Evolutionary conservation across 2,797 vertebrate species (phyloP), one percentile per base, ranked within the genome.

Genomic region (Oreochromis mossambicus): DNA sequence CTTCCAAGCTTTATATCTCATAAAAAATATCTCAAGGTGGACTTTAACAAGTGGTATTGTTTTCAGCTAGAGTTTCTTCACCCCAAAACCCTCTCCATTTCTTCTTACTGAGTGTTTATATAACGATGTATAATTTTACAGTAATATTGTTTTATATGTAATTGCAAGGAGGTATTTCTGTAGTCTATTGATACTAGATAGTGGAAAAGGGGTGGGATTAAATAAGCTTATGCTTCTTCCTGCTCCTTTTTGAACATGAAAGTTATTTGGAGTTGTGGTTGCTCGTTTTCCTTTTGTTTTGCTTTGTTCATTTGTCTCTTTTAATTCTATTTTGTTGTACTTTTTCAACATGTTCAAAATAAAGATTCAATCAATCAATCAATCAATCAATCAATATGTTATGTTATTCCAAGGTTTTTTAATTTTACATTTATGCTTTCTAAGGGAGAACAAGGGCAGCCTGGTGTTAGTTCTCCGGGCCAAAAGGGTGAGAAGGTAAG

Each of bases 401-500:
- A 58, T 36, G n/a, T 19, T 32, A 63, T 52, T 79, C 13, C 6
- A 55, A 43, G 15, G 2, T 5, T 9, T 38, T 7, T 75, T 41
- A 46, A 78, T 79, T 9, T 86, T 34, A 21, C 21, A 13, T 79
- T 36, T 36, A 54, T 83, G 26, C 79, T 73, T 86, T 79, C 10
- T 77, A 81, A 97, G 97, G 97, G 97, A 68, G 93, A 94, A 26
- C 36, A 56, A 56, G 96, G 96, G 3, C 43, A 66, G 2, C 93
- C 94, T 36, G 96, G 96, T 54, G 3, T 93, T 14, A 91, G 95
- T 48, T 1, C 41, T 7, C 76, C 81, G 38, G 97, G 97, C 26
- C 8, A 5, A 17, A 97, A 95, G 91, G 97, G 97, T 61, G 96
- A 96, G 66, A 96, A 91, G 94, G 97, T 97, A 89, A 88, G 90